Conservation (phyloP, 2,888 invertebrate species). For the Leuctra nigra region DNA sequence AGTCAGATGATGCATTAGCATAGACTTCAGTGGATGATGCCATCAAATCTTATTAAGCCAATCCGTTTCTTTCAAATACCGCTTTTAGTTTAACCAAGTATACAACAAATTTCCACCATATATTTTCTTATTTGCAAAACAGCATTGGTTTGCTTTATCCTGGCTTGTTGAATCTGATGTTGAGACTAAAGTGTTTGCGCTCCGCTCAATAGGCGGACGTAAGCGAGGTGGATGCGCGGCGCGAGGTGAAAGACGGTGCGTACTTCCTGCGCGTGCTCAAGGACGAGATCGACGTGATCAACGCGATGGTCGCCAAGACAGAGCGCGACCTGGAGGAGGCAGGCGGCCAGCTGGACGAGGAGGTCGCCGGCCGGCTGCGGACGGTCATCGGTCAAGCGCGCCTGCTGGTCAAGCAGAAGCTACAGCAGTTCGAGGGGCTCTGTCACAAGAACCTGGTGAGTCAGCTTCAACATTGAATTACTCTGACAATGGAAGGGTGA, state of each 20-base stretch:
- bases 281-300: constrained; percentile 62
- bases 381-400: constrained; percentile 89
- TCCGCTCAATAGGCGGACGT: constrained; percentile 1
- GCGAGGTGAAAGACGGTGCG: constrained; percentile 60
- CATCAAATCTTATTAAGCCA: too few relatives aligned
- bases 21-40: too few relatives aligned
- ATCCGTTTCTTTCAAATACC: too few relatives aligned
- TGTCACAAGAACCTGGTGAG: constrained; percentile 58
- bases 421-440: constrained; percentile 88
- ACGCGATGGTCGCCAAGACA: constrained; percentile 57
- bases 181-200: background rate
- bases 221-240: background rate
- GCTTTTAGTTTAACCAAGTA: too few relatives aligned
- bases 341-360: constrained; percentile 54
- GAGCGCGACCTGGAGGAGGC: constrained; percentile 59
- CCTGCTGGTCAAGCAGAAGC: constrained; percentile 82
- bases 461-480: too few relatives aligned
- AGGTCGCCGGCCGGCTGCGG: constrained; percentile 74
- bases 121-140: too few relatives aligned
- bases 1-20: too few relatives aligned
- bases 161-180: too few relatives aligned
- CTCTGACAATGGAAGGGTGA: too few relatives aligned
- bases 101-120: too few relatives aligned
- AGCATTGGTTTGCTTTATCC: too few relatives aligned
- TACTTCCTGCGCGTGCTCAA: constrained; percentile 69